These are phyloP conservation scores for Microcebus lehilahytsara DNA, from an alignment of 2,113 vertebrate genomes.

Conservation along the genomic window DNA sequence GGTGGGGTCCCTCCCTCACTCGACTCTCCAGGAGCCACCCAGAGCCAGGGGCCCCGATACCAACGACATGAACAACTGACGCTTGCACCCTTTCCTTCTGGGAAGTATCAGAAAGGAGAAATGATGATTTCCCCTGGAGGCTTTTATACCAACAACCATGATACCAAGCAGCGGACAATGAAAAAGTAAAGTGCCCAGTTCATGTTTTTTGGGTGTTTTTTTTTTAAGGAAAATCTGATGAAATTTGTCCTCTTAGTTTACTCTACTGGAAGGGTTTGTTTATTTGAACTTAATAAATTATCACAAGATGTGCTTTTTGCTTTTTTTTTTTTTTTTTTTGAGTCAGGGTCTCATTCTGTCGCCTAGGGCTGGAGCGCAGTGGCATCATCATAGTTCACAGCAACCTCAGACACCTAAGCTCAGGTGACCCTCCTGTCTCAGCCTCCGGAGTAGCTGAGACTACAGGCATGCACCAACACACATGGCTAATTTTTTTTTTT, in stretches of 20 bases:
- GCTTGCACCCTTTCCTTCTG: not conserved
- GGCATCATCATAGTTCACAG: too few species aligned
- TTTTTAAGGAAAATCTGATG: not conserved
- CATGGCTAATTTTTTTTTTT: too few species aligned
- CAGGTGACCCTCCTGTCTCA: too few species aligned
- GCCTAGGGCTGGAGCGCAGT: too few species aligned
- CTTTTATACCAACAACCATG: not conserved
- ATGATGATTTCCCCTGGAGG: too few species aligned
- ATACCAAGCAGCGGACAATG: not conserved
- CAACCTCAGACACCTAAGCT: too few species aligned
- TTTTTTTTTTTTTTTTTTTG: too few species aligned
- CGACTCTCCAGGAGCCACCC: fast-evolving
- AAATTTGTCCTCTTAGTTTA: not conserved
- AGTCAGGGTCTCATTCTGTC: too few species aligned
- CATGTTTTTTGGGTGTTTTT: not conserved
- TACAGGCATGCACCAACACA: too few species aligned
- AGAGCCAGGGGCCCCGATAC: not conserved
- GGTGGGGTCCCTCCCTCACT: not conserved
- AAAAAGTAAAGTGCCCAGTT: fast-evolving
- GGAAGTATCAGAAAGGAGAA: not conserved
- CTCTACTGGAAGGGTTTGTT: not conserved
- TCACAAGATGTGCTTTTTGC: not conserved
- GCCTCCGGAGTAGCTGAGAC: too few species aligned
- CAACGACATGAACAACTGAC: fast-evolving
- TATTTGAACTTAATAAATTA: not conserved